Evolutionary conservation across 2,888 invertebrate species (phyloP).

Genomic region (Aromia moschata): DNA sequence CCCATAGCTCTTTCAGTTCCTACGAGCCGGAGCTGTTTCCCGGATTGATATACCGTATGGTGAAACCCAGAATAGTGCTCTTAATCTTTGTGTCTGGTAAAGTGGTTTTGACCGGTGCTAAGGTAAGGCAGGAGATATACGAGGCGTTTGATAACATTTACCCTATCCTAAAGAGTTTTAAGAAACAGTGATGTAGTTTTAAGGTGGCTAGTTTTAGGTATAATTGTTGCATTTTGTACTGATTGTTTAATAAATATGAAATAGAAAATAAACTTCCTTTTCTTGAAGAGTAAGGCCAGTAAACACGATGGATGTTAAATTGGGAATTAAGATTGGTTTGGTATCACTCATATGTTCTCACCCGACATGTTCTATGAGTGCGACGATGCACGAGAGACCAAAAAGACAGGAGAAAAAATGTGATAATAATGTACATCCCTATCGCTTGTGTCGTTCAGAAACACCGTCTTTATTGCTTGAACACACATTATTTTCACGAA

Average conservation of each 20-base stretch:
- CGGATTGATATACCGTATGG: constrained; percentile 98
- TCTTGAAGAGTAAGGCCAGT: too few relatives aligned
- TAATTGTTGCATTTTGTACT: constrained; percentile 2
- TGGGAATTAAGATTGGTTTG: too few relatives aligned
- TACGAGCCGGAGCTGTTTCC: constrained; percentile 99
- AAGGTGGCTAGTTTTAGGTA: constrained; percentile 10
- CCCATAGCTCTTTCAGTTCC: constrained; percentile 74
- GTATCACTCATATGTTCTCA: too few relatives aligned
- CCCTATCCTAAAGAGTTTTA: constrained; percentile 93
- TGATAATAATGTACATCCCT: too few relatives aligned
- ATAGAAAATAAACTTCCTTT: too few relatives aligned
- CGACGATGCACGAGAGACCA: too few relatives aligned
- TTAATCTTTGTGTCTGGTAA: constrained; percentile 99
- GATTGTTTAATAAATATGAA: constrained; percentile 11
- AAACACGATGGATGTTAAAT: too few relatives aligned
- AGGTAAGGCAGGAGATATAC: constrained; percentile 88
- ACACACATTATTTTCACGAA: too few relatives aligned
- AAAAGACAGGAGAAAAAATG: too few relatives aligned
- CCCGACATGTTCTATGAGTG: too few relatives aligned
- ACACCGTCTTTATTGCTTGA: too few relatives aligned
- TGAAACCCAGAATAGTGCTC: constrained; percentile 93
- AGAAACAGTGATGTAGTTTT: constrained; percentile 72
- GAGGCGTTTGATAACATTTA: constrained; percentile 95
- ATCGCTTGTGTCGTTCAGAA: too few relatives aligned
- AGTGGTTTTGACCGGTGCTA: constrained; percentile 97